phyloP scores from a whole-genome alignment of 2,888 invertebrate species.

The Melinopterus prodromus region DNA sequence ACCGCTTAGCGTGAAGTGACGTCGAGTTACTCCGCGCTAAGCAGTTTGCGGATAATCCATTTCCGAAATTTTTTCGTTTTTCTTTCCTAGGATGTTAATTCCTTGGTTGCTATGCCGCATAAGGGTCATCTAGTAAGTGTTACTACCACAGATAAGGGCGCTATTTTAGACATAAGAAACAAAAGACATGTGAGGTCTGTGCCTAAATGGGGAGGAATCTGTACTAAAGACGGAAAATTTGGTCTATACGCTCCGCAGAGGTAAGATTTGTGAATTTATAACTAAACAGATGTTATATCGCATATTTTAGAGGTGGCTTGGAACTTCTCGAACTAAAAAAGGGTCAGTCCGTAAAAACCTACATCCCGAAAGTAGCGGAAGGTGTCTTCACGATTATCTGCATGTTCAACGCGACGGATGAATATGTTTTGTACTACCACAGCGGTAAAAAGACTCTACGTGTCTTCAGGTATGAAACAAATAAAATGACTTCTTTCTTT shows the following conservation, averaged over 20 bases:
- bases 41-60: neutral
- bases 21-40: neutral
- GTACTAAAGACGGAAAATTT: conserved; percentile 86
- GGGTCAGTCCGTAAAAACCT: conserved; percentile 86
- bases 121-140: conserved; percentile 87
- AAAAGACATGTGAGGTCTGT: conserved; percentile 89
- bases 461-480: conserved; percentile 76
- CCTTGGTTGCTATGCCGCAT: conserved; percentile 82
- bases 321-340: conserved; percentile 92
- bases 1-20: neutral
- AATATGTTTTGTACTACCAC: conserved; percentile 97
- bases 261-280: conserved; percentile 51
- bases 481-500: neutral
- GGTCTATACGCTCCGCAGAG: conserved; percentile 91
- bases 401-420: conserved; percentile 91
- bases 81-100: conserved; percentile 72
- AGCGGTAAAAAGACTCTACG: conserved; percentile 93
- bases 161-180: conserved; percentile 87
- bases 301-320: conserved; percentile 81
- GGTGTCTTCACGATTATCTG: conserved; percentile 97
- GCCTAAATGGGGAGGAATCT: conserved; percentile 91
- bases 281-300: conserved; percentile 15
- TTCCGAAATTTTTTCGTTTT: neutral
- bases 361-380: conserved; percentile 94
- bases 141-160: conserved; percentile 89